These are phyloP conservation scores for Delichon dasypus DNA, from an alignment of 2,797 vertebrate species.

Conservation along the genomic window DNA sequence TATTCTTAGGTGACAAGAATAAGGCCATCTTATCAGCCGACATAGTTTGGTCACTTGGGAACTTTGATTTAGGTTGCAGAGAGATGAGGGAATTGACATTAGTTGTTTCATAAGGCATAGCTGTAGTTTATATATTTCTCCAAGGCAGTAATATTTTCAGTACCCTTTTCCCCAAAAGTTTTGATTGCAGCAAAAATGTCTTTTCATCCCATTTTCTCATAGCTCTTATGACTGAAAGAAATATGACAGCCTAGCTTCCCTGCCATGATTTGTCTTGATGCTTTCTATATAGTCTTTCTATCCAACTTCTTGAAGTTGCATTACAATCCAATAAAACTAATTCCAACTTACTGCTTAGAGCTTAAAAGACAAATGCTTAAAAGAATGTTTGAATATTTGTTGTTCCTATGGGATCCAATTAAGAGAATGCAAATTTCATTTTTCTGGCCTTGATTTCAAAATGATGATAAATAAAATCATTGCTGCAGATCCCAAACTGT, in stretches of 20 bases:
- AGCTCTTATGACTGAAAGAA: background rate
- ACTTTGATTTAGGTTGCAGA: background rate
- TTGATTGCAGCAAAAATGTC: background rate
- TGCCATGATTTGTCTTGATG: background rate
- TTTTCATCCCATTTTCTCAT: background rate
- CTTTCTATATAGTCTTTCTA: background rate
- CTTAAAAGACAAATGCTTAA: background rate
- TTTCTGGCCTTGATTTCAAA: background rate
- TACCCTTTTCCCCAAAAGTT: background rate
- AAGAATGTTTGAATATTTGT: background rate
- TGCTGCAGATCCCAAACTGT: background rate
- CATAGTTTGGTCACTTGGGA: background rate
- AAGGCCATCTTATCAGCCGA: background rate
- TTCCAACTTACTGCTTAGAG: background rate
- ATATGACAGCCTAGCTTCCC: background rate
- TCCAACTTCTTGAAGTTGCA: constrained; percentile 21
- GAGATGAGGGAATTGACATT: background rate
- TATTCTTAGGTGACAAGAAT: background rate
- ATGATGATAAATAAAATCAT: background rate
- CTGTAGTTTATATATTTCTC: background rate
- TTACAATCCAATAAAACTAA: constrained; percentile 18
- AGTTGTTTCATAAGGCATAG: background rate
- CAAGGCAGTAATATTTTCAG: background rate
- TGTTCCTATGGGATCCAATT: constrained; percentile 41
- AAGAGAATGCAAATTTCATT: constrained; percentile 21